Evolutionary conservation across 1,140 invertebrate genomes (phyloP).

Genomic region (Eurosta solidaginis): DNA sequence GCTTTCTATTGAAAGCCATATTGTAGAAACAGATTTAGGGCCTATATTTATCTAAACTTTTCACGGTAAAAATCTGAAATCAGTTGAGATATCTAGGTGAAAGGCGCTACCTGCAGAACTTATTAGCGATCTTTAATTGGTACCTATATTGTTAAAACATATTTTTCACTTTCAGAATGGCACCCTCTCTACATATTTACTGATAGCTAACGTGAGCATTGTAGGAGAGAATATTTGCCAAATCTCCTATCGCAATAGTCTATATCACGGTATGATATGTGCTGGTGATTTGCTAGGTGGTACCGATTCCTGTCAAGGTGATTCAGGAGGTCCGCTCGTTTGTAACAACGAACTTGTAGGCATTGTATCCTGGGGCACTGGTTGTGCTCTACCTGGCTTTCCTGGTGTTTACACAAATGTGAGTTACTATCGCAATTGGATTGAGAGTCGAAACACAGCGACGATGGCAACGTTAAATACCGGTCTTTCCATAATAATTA

Average conservation of each 20-base stretch:
- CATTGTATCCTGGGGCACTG: constrained; percentile 74
- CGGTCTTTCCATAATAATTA: not conserved
- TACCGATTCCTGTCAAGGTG: constrained; percentile 59
- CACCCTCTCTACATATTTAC: constrained; percentile 42
- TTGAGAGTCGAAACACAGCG: constrained; percentile 39
- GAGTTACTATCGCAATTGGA: constrained; percentile 51
- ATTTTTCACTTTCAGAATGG: constrained; percentile 34
- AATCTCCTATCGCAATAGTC: constrained; percentile 40
- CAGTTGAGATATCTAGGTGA: too few species aligned
- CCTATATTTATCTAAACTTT: too few species aligned
- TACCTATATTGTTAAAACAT: not conserved
- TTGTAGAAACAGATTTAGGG: too few species aligned
- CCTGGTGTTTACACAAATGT: constrained; percentile 77
- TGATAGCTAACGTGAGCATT: constrained; percentile 48
- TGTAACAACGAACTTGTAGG: constrained; percentile 66
- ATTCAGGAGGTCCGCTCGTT: constrained; percentile 68
- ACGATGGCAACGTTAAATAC: not conserved
- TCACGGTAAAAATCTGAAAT: too few species aligned
- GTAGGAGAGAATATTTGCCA: constrained; percentile 42
- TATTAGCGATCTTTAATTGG: too few species aligned
- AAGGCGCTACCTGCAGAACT: too few species aligned
- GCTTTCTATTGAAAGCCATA: too few species aligned
- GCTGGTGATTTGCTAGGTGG: constrained; percentile 48
- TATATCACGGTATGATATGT: constrained; percentile 52
- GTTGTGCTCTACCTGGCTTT: constrained; percentile 67